Base-by-base conservation (phyloP, 1,140 invertebrate genomes). In the Agraylea sexmaculata region DNA sequence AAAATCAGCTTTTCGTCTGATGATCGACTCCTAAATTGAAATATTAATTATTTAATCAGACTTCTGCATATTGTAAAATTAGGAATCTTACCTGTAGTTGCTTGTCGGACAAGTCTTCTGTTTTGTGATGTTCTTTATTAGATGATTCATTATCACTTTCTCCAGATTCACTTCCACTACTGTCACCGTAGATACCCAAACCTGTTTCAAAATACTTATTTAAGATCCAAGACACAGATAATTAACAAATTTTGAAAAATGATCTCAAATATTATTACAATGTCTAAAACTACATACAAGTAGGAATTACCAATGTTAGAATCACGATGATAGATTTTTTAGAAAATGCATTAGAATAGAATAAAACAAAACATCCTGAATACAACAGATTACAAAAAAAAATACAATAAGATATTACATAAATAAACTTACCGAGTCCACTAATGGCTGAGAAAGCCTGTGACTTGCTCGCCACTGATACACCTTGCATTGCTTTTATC, bases 401-500 rank as follows among this genome's bases (percentile, higher is more conserved):
- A 15, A 12, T 7, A 37, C 19, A 35, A 36, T 42, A 27, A 27
- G 7, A 27, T 27, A 27, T 27, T n/a, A 27, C 23, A 27, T n/a
- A 27, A 27, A 7, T 8, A 15, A 41, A 64, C 65, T 68, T 51
- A 68, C 65, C 65, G 49, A 68, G 65, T 29, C 51, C 58, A 53
- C 62, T 58, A 62, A 68, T 66, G 56, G 63, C 59, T 52, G 63
- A 59, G 53, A 66, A 62, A 50, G 65, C 65, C 62, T 64, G 65
- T 47, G 62, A 64, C 58, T 65, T 64, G 60, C 60, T 60, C 51
- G 62, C 65, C 56, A 64, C 62, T 43, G 47, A 43, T 42, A 63
- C 63, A 58, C 64, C 59, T 51, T 60, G 60, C 62, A 63, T 62
- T 43, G 64, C 64, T 66, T 67, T 67, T 64, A 62, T 62, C 64